phyloP scores from a whole-genome alignment of 2,113 vertebrate genomes.

The Brienomyrus longianalis region DNA sequence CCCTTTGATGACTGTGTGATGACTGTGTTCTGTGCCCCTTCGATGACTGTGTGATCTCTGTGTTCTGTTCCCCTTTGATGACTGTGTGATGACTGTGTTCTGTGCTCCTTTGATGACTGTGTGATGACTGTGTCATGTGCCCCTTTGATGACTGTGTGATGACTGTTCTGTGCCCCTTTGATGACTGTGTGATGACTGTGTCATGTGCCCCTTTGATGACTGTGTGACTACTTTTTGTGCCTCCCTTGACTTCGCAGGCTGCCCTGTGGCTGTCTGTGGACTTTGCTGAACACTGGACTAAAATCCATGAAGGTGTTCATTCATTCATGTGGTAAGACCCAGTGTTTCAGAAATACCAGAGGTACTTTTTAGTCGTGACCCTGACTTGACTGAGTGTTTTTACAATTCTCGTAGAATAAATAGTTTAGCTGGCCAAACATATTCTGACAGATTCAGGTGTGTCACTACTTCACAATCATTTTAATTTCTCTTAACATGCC shows the following conservation, averaged over 20 bases:
- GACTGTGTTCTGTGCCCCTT: neutral
- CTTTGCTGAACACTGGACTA: constrained; percentile 61
- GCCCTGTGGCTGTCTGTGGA: constrained; percentile 62
- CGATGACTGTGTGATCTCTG: too few species aligned
- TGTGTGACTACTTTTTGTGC: neutral
- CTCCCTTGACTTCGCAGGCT: constrained; percentile 41
- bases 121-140: too few species aligned
- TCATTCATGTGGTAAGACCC: constrained; percentile 64
- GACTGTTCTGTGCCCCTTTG: neutral
- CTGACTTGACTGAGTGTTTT: neutral
- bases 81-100: accelerated
- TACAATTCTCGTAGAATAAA: neutral
- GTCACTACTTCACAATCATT: neutral
- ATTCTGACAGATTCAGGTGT: neutral
- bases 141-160: too few species aligned
- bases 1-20: too few species aligned
- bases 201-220: neutral
- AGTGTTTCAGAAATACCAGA: constrained; percentile 10
- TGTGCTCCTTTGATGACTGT: neutral
- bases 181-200: neutral
- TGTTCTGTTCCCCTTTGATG: too few species aligned
- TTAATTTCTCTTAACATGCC: neutral
- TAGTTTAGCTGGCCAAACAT: neutral
- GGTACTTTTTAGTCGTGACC: neutral
- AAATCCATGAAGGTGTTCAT: constrained; percentile 62